Evolutionary conservation across 92 coral and sea anemone genomes (phyloP).

Genomic region (Porites cylindrica): DNA sequence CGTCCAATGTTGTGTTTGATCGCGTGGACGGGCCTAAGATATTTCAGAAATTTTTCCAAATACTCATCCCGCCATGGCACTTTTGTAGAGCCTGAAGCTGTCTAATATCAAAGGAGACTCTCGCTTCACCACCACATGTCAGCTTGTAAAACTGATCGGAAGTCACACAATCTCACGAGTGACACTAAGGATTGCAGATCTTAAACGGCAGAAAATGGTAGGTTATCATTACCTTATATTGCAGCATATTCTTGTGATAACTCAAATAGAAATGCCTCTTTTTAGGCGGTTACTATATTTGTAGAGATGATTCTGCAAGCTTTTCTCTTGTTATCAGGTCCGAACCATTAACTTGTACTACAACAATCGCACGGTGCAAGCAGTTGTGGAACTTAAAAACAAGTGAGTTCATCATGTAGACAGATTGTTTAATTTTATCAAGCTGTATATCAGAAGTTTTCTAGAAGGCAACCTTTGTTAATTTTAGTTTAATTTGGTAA

Average conservation of each 20-base stretch:
- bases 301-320: too few species aligned
- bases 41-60: too few species aligned
- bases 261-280: not conserved
- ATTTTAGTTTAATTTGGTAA: not conserved
- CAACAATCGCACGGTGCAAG: conserved; percentile 97
- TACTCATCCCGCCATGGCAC: not conserved
- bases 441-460: not conserved
- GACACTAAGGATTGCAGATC: conserved; percentile 95
- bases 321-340: conserved; percentile 61
- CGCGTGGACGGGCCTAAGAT: too few species aligned
- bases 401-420: conserved; percentile 63
- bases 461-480: not conserved
- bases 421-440: not conserved
- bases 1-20: too few species aligned
- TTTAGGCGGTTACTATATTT: too few species aligned
- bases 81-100: conserved; percentile 84
- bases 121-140: conserved; percentile 96
- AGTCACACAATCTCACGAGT: conserved; percentile 97
- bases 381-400: conserved; percentile 98
- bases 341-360: conserved; percentile 95
- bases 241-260: not conserved
- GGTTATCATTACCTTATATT: not conserved
- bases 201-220: conserved; percentile 99
- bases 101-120: conserved; percentile 96
- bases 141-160: conserved; percentile 94